A percentile compares a stretch with the other conserved stretches of the same genome.
phyloP scores from a whole-genome alignment of 2,888 invertebrate species.

The Myathropa florea region DNA sequence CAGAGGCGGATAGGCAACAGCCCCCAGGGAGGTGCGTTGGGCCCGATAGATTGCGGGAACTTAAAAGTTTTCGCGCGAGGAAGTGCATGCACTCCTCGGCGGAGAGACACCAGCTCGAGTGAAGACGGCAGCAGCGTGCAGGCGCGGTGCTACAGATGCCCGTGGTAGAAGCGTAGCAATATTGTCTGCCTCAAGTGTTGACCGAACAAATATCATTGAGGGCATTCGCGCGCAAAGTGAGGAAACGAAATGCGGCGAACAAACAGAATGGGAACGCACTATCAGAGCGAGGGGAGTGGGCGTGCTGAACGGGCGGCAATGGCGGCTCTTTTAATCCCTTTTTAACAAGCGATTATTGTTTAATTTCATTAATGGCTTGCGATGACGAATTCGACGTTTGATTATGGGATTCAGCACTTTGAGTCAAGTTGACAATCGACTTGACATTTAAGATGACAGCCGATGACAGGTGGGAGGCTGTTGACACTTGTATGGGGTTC shows the following conservation, averaged over 20 bases:
- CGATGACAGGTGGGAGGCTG: no score
- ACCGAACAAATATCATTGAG: conserved; percentile 67
- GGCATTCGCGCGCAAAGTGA: conserved; percentile 61
- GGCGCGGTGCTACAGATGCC: neutral
- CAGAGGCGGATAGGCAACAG: conserved; percentile 33
- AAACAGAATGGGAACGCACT: conserved; percentile 57
- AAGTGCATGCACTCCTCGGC: conserved; percentile 22
- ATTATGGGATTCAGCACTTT: neutral
- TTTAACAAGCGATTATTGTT: conserved; percentile 69
- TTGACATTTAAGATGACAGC: no score
- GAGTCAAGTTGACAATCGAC: neutral
- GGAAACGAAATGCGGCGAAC: conserved; percentile 56
- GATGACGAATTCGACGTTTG: neutral
- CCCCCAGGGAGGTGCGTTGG: conserved; percentile 35
- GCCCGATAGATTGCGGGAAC: conserved; percentile 53
- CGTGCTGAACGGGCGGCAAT: neutral
- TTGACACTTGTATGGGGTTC: no score
- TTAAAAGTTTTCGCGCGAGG: conserved; percentile 62
- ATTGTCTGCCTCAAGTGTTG: conserved; percentile 60
- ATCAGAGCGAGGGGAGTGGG: neutral
- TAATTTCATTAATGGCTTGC: conserved; percentile 53
- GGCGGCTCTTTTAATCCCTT: conserved; percentile 63
- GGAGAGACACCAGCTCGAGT: neutral
- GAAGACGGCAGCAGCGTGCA: neutral
- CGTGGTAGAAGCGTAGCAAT: conserved; percentile 17